phyloP scores from a whole-genome alignment of 30 jellyfish, hydroid and myxozoan species.

The Cassiopea andromeda region DNA sequence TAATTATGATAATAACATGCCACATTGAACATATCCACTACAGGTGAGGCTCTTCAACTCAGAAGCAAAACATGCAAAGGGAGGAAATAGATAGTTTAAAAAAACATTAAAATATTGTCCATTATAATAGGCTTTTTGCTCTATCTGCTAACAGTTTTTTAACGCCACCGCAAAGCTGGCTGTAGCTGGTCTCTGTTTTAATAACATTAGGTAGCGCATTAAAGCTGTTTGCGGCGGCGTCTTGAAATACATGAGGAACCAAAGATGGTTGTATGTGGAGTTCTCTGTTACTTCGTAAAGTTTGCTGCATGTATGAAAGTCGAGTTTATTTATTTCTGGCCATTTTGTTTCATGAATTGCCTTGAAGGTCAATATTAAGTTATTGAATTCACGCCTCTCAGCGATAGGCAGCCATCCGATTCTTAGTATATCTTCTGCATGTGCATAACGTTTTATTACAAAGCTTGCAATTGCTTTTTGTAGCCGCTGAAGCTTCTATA shows the following conservation, averaged over 20 bases:
- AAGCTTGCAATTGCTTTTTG: conserved; percentile 39
- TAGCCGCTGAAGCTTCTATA: conserved; percentile 26
- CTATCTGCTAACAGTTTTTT: background rate
- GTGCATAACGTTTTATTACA: too few relatives aligned
- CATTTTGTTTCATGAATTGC: conserved; percentile 31
- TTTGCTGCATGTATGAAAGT: conserved; percentile 8
- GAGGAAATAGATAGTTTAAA: background rate
- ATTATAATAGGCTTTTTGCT: background rate
- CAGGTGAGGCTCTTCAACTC: too few relatives aligned
- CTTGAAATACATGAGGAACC: conserved; percentile 3
- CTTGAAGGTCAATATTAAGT: conserved; percentile 28
- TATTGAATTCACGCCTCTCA: conserved; percentile 2
- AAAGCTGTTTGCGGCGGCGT: too few relatives aligned
- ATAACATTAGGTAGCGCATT: too few relatives aligned
- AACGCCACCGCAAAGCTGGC: background rate
- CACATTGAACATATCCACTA: too few relatives aligned
- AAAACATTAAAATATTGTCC: background rate
- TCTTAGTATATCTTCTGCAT: conserved; percentile 12
- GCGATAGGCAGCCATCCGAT: conserved; percentile 15
- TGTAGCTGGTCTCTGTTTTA: too few relatives aligned
- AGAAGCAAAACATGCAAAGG: too few relatives aligned
- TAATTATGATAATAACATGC: too few relatives aligned
- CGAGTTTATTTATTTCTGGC: conserved; percentile 46
- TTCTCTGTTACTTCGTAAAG: conserved; percentile 30
- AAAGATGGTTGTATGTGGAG: conserved; percentile 11